Evolutionary conservation across 2,797 vertebrate genomes (phyloP).

Genomic region (Pseudochirops corinnae): DNA sequence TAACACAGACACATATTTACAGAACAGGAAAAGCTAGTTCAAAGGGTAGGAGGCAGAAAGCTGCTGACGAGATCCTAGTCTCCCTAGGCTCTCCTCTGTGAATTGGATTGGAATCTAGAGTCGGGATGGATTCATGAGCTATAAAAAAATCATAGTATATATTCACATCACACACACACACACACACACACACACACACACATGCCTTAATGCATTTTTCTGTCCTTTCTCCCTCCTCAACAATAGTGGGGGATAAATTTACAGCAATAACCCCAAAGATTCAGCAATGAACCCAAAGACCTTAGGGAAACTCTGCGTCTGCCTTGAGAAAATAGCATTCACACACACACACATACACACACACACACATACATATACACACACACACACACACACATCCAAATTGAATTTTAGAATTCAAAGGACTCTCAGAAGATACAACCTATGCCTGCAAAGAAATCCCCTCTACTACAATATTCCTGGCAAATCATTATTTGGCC

Average conservation of each 20-base stretch:
- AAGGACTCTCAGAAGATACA: neutral
- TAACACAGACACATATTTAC: neutral
- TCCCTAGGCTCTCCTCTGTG: slow-evolving; percentile 57
- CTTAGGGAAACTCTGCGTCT: neutral
- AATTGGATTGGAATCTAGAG: slow-evolving; percentile 73
- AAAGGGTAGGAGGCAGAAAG: slow-evolving; percentile 62
- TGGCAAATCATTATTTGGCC: too few relatives aligned
- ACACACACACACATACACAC: too few relatives aligned
- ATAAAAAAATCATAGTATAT: slow-evolving; percentile 31
- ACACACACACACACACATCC: too few relatives aligned
- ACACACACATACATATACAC: too few relatives aligned
- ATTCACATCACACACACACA: neutral
- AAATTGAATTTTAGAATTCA: neutral
- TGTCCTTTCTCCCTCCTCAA: neutral
- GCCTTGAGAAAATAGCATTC: neutral
- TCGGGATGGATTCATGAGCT: slow-evolving; percentile 67
- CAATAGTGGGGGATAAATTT: neutral
- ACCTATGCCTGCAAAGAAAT: neutral
- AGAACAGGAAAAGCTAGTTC: neutral
- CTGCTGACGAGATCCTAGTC: slow-evolving; percentile 61
- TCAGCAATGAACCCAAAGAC: neutral
- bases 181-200: neutral
- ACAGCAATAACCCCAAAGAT: neutral
- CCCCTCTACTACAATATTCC: neutral
- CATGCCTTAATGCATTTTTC: neutral